Conservation (phyloP, 2,888 invertebrate species). For the Myopa testacea region DNA sequence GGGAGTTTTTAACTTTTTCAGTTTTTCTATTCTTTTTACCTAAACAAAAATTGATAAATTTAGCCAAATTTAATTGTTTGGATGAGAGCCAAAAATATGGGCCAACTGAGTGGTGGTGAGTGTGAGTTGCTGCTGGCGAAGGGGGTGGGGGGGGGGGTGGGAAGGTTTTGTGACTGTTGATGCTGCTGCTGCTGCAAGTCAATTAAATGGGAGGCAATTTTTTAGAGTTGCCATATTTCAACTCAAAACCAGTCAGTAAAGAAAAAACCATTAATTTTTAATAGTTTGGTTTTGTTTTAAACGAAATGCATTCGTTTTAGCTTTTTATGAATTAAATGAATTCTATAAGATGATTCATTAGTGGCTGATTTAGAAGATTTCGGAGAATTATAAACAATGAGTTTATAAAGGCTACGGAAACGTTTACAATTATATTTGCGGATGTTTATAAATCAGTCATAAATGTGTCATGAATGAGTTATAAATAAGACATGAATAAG, state of each 20-base stretch:
- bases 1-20: too few relatives aligned
- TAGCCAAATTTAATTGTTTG: constrained; percentile 38
- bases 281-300: background rate
- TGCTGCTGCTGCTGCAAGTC: constrained; percentile 19
- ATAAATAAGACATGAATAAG: too few relatives aligned
- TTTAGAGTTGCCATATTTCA: background rate
- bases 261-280: background rate
- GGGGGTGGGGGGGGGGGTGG: background rate
- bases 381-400: too few relatives aligned
- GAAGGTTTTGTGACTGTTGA: too few relatives aligned
- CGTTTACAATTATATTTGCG: too few relatives aligned
- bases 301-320: background rate
- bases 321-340: too few relatives aligned
- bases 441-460: too few relatives aligned
- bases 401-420: too few relatives aligned
- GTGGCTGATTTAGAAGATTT: too few relatives aligned
- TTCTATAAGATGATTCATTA: too few relatives aligned
- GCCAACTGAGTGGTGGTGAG: constrained; percentile 16
- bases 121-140: background rate
- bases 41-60: constrained; percentile 34
- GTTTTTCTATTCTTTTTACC: background rate
- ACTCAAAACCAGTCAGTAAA: background rate
- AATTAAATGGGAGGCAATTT: constrained; percentile 33
- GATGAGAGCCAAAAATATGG: constrained; percentile 31
- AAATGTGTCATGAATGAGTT: too few relatives aligned